Base-by-base conservation (phyloP, 2,113 vertebrate species). In the Helogale parvula region DNA sequence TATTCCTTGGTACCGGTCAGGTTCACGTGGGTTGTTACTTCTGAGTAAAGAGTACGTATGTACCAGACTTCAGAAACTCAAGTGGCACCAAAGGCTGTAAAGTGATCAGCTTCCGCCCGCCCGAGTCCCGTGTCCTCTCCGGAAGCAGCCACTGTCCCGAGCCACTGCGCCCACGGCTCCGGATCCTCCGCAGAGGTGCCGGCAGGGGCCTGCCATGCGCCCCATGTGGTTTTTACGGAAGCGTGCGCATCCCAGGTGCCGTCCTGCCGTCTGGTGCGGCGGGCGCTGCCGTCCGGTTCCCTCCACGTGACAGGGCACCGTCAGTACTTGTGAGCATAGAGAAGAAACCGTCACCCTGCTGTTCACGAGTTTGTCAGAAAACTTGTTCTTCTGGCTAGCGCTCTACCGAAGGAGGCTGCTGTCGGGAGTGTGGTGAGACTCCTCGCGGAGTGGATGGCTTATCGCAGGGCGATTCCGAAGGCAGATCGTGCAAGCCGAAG, bases 1-100 rank as follows among this genome's bases (percentile, higher is more conserved):
- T 27, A 3, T 66, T 35, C 68, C 72, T 76, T 1, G 1, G 14
- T 11, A 5, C 3, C 63, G 7, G 8, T 41, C 19, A 57, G 2
- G 3, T 77, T 54, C 60, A 3, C 3, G 2, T 2, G 15, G 54
- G 45, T 5, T 4, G 29, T 50, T 5, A 17, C 33, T 65, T 77
- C 33, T 14, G 23, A 25, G n/a, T 31, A 12, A 23, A 52, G 33
- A 66, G 17, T 1, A 2, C 1, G 5, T 1, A 3, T 1, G 5
- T 7, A 0, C 5, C 7, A 9, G 7, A 41, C 54, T 88, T n/a
- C 5, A 33, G 83, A 76, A 35, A 4, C 35, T 31, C 35, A 21
- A 4, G 3, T 47, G 29, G 4, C 6, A 2, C 21, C 23, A 0
- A 41, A n/a, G 16, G 12, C 38, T 41, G 0, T 1, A 5, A 27